Base-by-base conservation (phyloP, 2,113 vertebrate genomes). In the Carollia perspicillata region DNA sequence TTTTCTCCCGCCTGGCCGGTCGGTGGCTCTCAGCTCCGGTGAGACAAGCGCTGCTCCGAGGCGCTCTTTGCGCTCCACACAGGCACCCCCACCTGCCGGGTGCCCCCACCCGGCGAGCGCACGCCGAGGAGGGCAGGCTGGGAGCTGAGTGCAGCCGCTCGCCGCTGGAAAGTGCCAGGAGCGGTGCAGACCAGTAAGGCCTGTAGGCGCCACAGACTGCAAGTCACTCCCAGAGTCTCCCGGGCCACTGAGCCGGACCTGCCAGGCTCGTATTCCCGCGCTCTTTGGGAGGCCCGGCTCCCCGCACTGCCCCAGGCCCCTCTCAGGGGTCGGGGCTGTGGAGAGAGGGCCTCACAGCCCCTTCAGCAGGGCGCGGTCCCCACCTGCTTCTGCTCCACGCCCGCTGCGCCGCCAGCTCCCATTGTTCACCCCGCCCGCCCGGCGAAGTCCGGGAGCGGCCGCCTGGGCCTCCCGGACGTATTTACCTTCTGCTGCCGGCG, bases 401-500 rank as follows among this genome's bases (percentile, higher is more conserved):
- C 66, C 37, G 85, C 93, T 60, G 96, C 72, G 93, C 92, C 60
- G 58, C 92, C 47, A 26, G 88, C 84, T 94, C 92, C 94, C 94
- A 96, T 95, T 95, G 95, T 96, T 68, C 47, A 92, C 96, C 87
- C 96, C 90, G 74, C 89, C 93, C 65, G 85, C 84, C 90, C 2
- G 68, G 80, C 78, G 7, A 51, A 40, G 20, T n/a, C 78, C 68
- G 17, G n/a, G 81, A 35, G 51, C 90, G 1, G 42, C 86, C 49
- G 58, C 58, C 37, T 0, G 69, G 90, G 89, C 95, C 96, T 89
- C 80, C 28, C 33, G 0, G 55, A 89, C 66, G 83, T 95, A 68
- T 98, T 97, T 98, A 99, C 99, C 99, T 99, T 99, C 98, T 99
- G 99, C 98, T 99, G 99, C 98, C 99, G 98, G 95, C 99, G 98